phyloP scores from a whole-genome alignment of 2,888 invertebrate genomes.

The Thera obeliscata region DNA sequence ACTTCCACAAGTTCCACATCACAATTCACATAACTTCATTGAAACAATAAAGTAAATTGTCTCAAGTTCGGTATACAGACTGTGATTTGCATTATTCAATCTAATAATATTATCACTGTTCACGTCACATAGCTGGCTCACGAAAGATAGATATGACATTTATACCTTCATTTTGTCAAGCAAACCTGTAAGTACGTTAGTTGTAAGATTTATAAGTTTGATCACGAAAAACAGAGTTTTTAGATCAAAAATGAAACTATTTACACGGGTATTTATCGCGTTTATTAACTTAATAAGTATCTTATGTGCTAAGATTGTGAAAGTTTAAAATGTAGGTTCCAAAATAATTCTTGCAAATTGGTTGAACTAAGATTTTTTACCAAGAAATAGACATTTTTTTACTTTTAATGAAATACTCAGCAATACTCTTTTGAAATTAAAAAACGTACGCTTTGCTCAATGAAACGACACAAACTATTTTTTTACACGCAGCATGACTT shows the following conservation, averaged over 20 bases:
- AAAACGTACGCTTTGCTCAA: slow-evolving; percentile 23
- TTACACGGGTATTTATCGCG: too few species aligned
- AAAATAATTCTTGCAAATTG: not conserved
- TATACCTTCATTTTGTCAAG: slow-evolving; percentile 7
- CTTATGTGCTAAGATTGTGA: too few species aligned
- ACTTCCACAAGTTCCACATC: slow-evolving; percentile 19
- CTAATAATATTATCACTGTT: slow-evolving; percentile 5
- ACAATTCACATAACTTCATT: slow-evolving; percentile 30
- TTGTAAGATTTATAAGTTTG: not conserved
- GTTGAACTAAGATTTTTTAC: too few species aligned
- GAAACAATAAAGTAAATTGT: slow-evolving; percentile 4
- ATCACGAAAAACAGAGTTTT: not conserved
- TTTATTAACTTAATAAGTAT: too few species aligned
- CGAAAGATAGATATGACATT: slow-evolving; percentile 3
- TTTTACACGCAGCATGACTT: slow-evolving; percentile 28
- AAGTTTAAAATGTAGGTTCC: too few species aligned
- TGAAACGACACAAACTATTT: slow-evolving; percentile 29
- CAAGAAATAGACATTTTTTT: too few species aligned
- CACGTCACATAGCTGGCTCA: slow-evolving; percentile 10
- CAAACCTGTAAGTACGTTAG: not conserved
- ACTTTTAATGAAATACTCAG: too few species aligned
- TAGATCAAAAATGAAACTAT: too few species aligned
- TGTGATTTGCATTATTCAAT: not conserved
- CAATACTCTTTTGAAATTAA: not conserved
- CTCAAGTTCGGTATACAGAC: not conserved